Evolutionary conservation across 2,113 vertebrate genomes (phyloP).

Genomic region (Tringa solitaria): DNA sequence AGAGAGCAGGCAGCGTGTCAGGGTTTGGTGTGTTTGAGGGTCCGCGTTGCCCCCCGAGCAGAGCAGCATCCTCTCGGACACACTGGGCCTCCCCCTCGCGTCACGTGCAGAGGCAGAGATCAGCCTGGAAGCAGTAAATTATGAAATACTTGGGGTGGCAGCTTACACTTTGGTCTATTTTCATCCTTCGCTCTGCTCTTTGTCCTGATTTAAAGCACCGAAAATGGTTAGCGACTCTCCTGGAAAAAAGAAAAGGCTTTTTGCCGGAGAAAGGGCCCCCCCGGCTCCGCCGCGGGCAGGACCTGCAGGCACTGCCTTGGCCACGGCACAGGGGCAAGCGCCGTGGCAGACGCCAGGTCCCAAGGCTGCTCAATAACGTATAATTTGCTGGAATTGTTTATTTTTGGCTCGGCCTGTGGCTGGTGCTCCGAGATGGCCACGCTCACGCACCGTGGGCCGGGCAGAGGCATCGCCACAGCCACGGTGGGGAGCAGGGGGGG

Average conservation of each 20-base stretch:
- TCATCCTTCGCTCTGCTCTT: conserved; percentile 18
- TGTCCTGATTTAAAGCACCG: neutral
- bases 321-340: accelerated
- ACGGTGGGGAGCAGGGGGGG: neutral
- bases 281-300: accelerated
- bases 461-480: neutral
- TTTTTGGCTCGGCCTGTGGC: neutral
- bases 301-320: neutral
- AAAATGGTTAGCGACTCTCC: neutral
- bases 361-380: neutral
- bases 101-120: neutral
- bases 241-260: neutral
- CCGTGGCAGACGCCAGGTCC: neutral
- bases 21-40: neutral
- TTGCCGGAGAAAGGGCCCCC: neutral
- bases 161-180: conserved; percentile 42
- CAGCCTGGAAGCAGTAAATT: neutral
- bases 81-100: accelerated
- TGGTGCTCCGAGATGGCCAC: neutral
- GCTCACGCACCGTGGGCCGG: accelerated
- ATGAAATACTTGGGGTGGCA: neutral
- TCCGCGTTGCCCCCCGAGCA: neutral
- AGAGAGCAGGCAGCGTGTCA: neutral
- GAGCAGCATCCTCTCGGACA: neutral
- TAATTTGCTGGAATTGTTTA: neutral